Conservation (phyloP, 1,140 invertebrate genomes). For the Zophobas morio region DNA sequence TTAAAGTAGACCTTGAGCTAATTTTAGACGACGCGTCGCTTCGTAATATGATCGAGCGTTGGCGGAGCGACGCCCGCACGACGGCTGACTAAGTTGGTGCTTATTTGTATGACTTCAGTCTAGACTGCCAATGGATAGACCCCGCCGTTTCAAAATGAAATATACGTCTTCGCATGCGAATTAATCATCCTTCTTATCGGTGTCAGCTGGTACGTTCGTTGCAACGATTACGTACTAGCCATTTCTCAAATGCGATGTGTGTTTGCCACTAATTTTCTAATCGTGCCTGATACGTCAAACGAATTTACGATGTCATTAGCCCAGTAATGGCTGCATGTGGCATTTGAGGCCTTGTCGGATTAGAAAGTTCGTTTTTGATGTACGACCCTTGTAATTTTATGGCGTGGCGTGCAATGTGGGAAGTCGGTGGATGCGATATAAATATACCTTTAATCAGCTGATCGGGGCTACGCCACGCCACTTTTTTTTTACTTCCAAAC, state of each 20-base stretch:
- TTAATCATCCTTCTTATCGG: slow-evolving; percentile 12
- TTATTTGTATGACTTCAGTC: slow-evolving; percentile 40
- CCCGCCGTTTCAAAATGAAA: neutral
- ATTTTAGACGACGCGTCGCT: slow-evolving; percentile 48
- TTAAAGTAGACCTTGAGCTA: slow-evolving; percentile 50
- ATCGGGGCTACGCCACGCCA: neutral
- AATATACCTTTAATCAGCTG: slow-evolving; percentile 25
- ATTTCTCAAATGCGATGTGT: neutral
- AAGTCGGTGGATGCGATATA: slow-evolving; percentile 12
- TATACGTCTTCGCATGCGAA: slow-evolving; percentile 18
- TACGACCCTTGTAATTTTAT: slow-evolving; percentile 20
- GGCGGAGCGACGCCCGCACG: slow-evolving; percentile 29
- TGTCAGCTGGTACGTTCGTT: slow-evolving; percentile 3
- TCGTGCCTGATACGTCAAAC: slow-evolving; percentile 30
- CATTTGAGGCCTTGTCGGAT: slow-evolving; percentile 37
- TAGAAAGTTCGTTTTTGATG: slow-evolving; percentile 35
- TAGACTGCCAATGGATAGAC: neutral
- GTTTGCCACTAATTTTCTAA: slow-evolving; percentile 30
- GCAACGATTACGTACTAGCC: neutral
- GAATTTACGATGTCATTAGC: slow-evolving; percentile 40
- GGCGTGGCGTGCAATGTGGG: slow-evolving; percentile 6
- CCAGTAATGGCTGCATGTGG: slow-evolving; percentile 17
- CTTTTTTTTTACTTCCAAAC: neutral
- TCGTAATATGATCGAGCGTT: slow-evolving; percentile 48
- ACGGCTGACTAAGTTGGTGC: slow-evolving; percentile 22